phyloP scores from a whole-genome alignment of 2,888 invertebrate genomes.

The Ypsolopha sequella region DNA sequence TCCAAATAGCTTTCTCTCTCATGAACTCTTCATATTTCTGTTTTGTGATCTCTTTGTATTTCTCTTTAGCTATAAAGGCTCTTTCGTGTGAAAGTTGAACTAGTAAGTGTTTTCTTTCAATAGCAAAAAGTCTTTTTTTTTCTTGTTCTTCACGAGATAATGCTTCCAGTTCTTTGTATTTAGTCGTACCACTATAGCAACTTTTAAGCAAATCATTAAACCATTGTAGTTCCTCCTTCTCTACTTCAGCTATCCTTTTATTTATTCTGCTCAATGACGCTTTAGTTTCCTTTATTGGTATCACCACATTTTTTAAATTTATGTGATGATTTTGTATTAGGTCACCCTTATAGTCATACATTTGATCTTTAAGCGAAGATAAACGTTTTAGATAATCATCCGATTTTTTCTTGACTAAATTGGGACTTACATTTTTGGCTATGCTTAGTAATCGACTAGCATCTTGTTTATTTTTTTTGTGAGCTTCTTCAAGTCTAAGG shows the following conservation, averaged over 20 bases:
- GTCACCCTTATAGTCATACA: constrained; percentile 20
- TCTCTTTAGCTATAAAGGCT: constrained; percentile 68
- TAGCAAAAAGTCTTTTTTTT: constrained; percentile 58
- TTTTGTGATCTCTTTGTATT: constrained; percentile 53
- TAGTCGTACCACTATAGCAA: constrained; percentile 39
- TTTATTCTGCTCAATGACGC: constrained; percentile 65
- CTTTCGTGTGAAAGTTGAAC: constrained; percentile 72
- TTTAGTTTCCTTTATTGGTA: constrained; percentile 53
- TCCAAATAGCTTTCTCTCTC: constrained; percentile 57
- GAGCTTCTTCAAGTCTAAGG: constrained; percentile 33
- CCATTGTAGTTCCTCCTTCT: constrained; percentile 61
- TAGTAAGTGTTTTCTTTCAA: constrained; percentile 70
- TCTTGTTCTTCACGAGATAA: constrained; percentile 54
- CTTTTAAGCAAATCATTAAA: constrained; percentile 58
- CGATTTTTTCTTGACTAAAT: constrained; percentile 31
- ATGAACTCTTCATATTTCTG: constrained; percentile 59
- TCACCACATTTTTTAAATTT: constrained; percentile 5
- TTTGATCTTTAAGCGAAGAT: constrained; percentile 28
- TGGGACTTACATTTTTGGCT: constrained; percentile 35
- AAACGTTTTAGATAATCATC: constrained; percentile 29
- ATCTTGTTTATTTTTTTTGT: constrained; percentile 45
- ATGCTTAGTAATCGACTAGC: constrained; percentile 34
- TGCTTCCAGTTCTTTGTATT: constrained; percentile 50
- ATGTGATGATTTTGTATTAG: background rate
- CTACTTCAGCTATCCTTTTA: constrained; percentile 51